Evolutionary conservation across 2,113 vertebrate species (phyloP), one percentile per base, ranked within the genome.

Genomic region (Oenanthe melanoleuca): DNA sequence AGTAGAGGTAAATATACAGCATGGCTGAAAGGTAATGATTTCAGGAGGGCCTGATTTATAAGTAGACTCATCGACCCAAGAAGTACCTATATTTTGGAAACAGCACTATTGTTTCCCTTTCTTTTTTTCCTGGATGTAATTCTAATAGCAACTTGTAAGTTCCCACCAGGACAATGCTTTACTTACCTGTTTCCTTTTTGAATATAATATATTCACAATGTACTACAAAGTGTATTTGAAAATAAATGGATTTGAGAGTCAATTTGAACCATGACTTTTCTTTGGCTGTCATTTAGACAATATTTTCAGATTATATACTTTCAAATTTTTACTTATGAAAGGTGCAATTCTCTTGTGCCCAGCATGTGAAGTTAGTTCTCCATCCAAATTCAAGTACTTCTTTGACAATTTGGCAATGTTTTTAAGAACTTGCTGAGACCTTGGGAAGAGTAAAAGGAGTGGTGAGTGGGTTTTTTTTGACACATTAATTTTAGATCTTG

Each of bases 1-100:
- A 83, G 53, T 53, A 15, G 69, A 29, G 63, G 80, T 93, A 94
- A 96, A 95, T 78, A 92, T 44, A 84, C 50, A 49, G 52, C 28
- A 5, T n/a, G 38, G 56, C n/a, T 94, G 88, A 95, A 95, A 74
- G 53, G 44, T 59, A 67, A 38, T 52, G 12, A 45, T 83, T 94
- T 92, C 56, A 56, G 53, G 86, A 89, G 61, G 56, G 33, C 23
- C 21, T 4, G 2, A 14, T 72, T 96, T 89, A 64, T 49, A 64
- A 81, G 89, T n/a, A 24, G 72, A 38, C 28, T 80, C 70, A 14
- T 73, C 84, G 81, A 64, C n/a, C 7, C 23, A 19, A 19, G 15
- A 81, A 44, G n/a, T 66, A 52, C 24, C 25, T 49, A 0, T n/a
- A 8, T 79, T 78, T 86, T 86, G 49, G 69, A 87, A 95, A 49